Evolutionary conservation across 2,797 vertebrate genomes (phyloP).

Genomic region (Lagorchestes hirsutus): DNA sequence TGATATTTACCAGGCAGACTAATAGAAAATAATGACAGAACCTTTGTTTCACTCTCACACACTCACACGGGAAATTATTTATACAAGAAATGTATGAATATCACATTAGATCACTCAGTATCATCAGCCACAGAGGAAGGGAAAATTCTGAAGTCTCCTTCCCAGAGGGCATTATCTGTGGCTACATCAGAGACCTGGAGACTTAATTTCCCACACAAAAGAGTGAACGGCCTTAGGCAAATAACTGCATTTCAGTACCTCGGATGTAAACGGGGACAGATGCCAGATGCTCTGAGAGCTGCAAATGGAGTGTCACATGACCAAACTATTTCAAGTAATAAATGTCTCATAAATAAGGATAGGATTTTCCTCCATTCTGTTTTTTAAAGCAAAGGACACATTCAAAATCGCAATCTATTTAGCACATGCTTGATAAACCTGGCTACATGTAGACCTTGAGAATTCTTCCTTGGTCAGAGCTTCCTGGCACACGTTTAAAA

Average conservation of each 20-base stretch:
- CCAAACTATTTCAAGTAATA: constrained; percentile 22
- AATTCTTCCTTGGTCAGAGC: background rate
- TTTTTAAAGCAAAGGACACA: constrained; percentile 27
- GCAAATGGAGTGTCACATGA: constrained; percentile 30
- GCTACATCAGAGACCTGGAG: constrained; percentile 11
- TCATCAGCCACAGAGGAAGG: constrained; percentile 1
- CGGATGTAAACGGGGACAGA: constrained; percentile 14
- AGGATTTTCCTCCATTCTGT: constrained; percentile 3
- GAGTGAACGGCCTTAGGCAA: constrained; percentile 17
- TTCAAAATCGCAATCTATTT: constrained; percentile 16
- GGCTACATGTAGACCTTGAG: constrained; percentile 23
- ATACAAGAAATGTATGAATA: background rate
- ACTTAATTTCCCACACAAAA: constrained; percentile 46
- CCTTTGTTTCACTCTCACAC: background rate
- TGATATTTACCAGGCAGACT: background rate
- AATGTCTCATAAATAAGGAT: constrained; percentile 1
- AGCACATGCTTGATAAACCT: background rate
- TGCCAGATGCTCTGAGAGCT: constrained; percentile 27
- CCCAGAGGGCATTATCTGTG: constrained; percentile 1
- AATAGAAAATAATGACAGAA: background rate
- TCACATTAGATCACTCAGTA: background rate
- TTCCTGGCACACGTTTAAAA: constrained; percentile 15
- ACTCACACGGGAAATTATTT: background rate
- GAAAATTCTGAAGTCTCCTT: constrained; percentile 51
- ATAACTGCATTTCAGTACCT: constrained; percentile 31